Evolutionary conservation across 2,113 vertebrate genomes (phyloP), one percentile per base, ranked within the genome.

Genomic region (Morone chrysops): DNA sequence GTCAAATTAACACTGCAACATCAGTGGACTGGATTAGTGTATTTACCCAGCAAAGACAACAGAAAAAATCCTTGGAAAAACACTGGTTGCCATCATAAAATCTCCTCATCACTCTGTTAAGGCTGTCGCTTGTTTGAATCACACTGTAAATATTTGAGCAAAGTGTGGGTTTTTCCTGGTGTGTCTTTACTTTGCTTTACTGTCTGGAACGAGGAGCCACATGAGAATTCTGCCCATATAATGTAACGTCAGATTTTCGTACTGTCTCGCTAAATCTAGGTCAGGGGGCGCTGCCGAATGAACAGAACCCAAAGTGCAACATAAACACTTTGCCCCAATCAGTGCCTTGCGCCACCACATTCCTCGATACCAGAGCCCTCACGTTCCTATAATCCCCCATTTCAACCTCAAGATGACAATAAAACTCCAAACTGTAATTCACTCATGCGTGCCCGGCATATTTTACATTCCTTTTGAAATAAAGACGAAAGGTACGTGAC

Each of bases 71-170:
- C 6, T 70, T 80, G 65, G 65, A 88, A 85, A 89, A 85, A 82
- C 41, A 75, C 65, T 12, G 56, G 60, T 25, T 45, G 71, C 47
- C 12, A 53, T 88, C 70, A 47, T 87, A 70, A 85, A 84, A 81
- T 75, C 70, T 61, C 70, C 18, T 2, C 38, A 8, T 18, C 71
- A 57, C 75, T 82, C 70, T 56, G 62, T 68, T 6, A 53, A 47
- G 63, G 22, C 60, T 10, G 41, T 74, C 45, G 6, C 68, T 31
- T 73, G 70, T 69, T 79, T 72, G 75, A 90, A 83, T 75, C 54
- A 47, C 31, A 76, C 63, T 91, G 87, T 89, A 90, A 91, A 91
- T 92, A 93, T 91, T 67, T 89, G 85, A 87, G 82, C 25, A 56
- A 65, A 25, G 70, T 45, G 66, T 66, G 40, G 18, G 6, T 78